phyloP scores from a whole-genome alignment of 2,888 invertebrate species.

The Netelia fuscicornis region DNA sequence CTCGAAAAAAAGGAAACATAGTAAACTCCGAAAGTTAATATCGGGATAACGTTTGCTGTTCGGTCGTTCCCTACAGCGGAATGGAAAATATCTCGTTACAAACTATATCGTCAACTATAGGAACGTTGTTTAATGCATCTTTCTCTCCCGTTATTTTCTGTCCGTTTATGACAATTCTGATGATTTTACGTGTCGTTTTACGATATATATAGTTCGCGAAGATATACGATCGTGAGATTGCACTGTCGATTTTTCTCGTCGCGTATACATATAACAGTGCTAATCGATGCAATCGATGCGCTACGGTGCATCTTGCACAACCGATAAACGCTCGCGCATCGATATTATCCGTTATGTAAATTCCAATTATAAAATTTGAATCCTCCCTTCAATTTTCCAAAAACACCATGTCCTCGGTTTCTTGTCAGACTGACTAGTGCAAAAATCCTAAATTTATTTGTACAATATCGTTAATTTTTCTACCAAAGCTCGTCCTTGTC shows the following conservation, averaged over 20 bases:
- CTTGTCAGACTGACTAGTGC: too few relatives aligned
- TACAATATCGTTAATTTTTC: too few relatives aligned
- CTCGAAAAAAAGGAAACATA: constrained; percentile 26
- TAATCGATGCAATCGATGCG: constrained; percentile 8
- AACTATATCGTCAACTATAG: constrained; percentile 10
- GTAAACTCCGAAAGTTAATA: constrained; percentile 16
- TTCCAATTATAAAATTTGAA: constrained; percentile 2
- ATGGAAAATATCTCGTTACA: constrained; percentile 7
- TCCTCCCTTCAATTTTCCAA: neutral
- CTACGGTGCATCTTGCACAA: neutral
- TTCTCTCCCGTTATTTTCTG: neutral
- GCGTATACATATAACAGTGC: neutral
- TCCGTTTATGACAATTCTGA: neutral
- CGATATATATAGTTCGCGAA: constrained; percentile 29
- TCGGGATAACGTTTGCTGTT: constrained; percentile 1
- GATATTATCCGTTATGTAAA: constrained; percentile 4
- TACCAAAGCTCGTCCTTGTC: too few relatives aligned
- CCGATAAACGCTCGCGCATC: neutral
- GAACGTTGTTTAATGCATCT: constrained; percentile 51
- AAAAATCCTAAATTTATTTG: too few relatives aligned
- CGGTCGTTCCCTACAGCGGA: neutral
- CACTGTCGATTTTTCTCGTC: constrained; percentile 17
- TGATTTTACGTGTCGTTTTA: constrained; percentile 30
- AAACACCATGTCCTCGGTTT: too few relatives aligned
- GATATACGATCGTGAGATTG: constrained; percentile 6